These are phyloP conservation scores for Eciton burchellii DNA, from an alignment of 1,140 invertebrate species.

Conservation along the genomic window DNA sequence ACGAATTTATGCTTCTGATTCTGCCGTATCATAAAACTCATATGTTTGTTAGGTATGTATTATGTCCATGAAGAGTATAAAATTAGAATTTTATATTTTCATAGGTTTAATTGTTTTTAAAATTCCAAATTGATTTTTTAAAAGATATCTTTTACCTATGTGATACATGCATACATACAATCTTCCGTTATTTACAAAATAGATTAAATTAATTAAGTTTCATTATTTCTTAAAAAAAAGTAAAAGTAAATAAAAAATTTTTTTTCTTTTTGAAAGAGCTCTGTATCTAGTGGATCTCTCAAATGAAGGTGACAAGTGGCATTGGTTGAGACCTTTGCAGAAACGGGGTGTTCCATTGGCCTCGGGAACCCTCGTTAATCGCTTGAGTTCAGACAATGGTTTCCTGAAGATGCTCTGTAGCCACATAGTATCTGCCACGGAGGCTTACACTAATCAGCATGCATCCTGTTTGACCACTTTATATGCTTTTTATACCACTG, in stretches of 20 bases:
- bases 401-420: slow-evolving; percentile 92
- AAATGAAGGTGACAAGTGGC: slow-evolving; percentile 89
- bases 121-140: slow-evolving; percentile 1
- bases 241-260: slow-evolving; percentile 16
- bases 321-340: slow-evolving; percentile 91
- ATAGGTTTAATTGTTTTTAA: not conserved
- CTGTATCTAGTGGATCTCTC: slow-evolving; percentile 91
- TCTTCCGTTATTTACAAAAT: not conserved
- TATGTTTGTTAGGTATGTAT: slow-evolving; percentile 90
- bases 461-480: slow-evolving; percentile 88
- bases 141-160: not conserved
- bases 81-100: not conserved
- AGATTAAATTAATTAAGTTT: not conserved
- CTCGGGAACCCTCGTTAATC: slow-evolving; percentile 90
- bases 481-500: slow-evolving; percentile 92
- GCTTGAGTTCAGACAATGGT: slow-evolving; percentile 88
- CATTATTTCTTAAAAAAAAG: not conserved
- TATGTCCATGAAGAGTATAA: not conserved
- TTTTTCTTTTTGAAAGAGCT: slow-evolving; percentile 80
- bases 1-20: slow-evolving; percentile 92
- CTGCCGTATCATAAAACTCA: slow-evolving; percentile 97
- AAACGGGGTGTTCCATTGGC: slow-evolving; percentile 90
- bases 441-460: slow-evolving; percentile 86
- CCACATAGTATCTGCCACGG: slow-evolving; percentile 88
- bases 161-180: not conserved